A percentile compares a stretch with the other conserved stretches of the same genome.
phyloP scores from a whole-genome alignment of 2,797 vertebrate species.

The Salarias fasciatus region DNA sequence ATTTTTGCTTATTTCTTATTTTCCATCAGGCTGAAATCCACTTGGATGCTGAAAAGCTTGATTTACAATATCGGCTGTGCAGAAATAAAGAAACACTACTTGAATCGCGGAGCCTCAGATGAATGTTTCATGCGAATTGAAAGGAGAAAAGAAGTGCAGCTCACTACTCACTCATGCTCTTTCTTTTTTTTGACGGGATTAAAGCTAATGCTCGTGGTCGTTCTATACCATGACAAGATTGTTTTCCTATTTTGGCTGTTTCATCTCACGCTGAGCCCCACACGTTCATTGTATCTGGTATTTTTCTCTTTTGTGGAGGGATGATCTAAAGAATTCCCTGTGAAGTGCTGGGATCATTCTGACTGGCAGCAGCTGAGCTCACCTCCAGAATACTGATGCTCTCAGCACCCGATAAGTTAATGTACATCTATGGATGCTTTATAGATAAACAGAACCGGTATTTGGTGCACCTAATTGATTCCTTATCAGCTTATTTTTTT shows the following conservation, averaged over 20 bases:
- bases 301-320: conserved; percentile 2
- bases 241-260: conserved; percentile 20
- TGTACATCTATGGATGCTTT: conserved; percentile 39
- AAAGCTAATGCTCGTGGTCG: background rate
- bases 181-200: conserved; percentile 9
- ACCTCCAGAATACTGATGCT: conserved; percentile 13
- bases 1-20: background rate
- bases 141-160: background rate
- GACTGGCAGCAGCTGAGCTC: conserved; percentile 30
- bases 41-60: background rate
- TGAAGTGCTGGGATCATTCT: conserved; percentile 27
- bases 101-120: too few relatives aligned
- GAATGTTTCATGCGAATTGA: background rate
- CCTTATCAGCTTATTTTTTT: conserved; percentile 45
- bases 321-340: background rate
- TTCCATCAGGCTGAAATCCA: too few relatives aligned
- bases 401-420: conserved; percentile 18
- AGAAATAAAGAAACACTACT: too few relatives aligned
- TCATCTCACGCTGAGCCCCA: conserved; percentile 1
- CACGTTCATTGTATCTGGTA: conserved; percentile 10
- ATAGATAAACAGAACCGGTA: conserved; percentile 52
- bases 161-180: background rate
- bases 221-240: conserved; percentile 21
- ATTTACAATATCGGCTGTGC: background rate
- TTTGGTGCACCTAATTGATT: conserved; percentile 67